Evolutionary conservation across 2,888 invertebrate species (phyloP).

Genomic region (Nysson spinosus): DNA sequence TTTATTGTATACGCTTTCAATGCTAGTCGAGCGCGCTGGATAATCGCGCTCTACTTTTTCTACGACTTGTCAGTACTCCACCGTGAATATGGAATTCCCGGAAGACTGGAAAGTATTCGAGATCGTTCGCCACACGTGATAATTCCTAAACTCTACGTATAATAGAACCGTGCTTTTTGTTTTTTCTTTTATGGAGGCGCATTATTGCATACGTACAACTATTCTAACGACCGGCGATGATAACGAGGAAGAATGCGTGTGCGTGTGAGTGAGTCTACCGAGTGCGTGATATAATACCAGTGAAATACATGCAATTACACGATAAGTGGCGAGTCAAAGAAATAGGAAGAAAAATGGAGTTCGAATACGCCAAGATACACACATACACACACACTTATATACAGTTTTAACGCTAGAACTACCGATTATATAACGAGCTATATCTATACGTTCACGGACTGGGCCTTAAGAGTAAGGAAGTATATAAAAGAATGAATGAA

Average conservation of each 20-base stretch:
- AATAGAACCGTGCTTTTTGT: slow-evolving; percentile 43
- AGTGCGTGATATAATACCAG: slow-evolving; percentile 1
- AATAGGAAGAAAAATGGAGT: too few relatives aligned
- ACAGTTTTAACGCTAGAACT: too few relatives aligned
- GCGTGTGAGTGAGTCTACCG: slow-evolving; percentile 8
- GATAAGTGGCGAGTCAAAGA: background rate
- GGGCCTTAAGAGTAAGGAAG: too few relatives aligned
- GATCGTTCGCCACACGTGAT: slow-evolving; percentile 48
- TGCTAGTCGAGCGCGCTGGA: slow-evolving; percentile 22
- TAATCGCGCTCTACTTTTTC: background rate
- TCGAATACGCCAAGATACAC: too few relatives aligned
- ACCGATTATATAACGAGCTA: too few relatives aligned
- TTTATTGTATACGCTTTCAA: too few relatives aligned
- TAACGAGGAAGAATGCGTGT: slow-evolving; percentile 26
- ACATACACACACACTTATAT: too few relatives aligned
- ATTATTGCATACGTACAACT: slow-evolving; percentile 45
- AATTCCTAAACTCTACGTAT: slow-evolving; percentile 37
- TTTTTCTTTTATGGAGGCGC: slow-evolving; percentile 42
- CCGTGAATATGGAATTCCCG: slow-evolving; percentile 4
- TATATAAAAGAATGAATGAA: too few relatives aligned
- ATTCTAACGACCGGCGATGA: slow-evolving; percentile 25
- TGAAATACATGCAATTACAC: background rate
- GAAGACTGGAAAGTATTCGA: slow-evolving; percentile 14
- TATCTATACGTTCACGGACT: too few relatives aligned
- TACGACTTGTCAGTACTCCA: background rate